Base-by-base conservation (phyloP, 2,797 vertebrate genomes). In the Melanotaenia parkinsoni region DNA sequence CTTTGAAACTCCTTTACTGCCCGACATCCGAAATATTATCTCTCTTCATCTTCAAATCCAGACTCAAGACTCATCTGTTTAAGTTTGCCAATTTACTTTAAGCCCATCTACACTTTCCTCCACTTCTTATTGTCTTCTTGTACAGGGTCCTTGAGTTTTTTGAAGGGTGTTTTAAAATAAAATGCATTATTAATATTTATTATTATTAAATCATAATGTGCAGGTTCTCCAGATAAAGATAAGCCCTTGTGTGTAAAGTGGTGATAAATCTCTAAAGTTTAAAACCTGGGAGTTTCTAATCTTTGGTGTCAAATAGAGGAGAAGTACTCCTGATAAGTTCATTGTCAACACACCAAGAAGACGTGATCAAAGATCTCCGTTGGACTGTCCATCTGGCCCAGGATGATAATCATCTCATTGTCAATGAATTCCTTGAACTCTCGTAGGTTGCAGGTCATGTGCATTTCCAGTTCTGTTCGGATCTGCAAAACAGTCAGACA, bases 371-470 rank as follows among this genome's bases (percentile, higher is more conserved):
- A 99, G 91, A 99, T 99, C 91, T 99, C 95, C 0, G 98, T 98
- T 59, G 98, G 97, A 86, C 97, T 99, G 93, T 99, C 98, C 98
- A 99, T 99, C 88, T 99, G 98, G 47, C 98, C 98, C 63, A 99
- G 94, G 85, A 99, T 99, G 80, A 98, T 93, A 43, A 99, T 99
- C 98, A 99, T 99, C 86, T 99, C 98, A 4, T 98, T 98, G 91
- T 99, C 98, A 6, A 99, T 99, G 90, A 96, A 99, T 78, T 99
- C 98, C 63, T 98, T 99, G 91, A 98, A 99, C 92, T 99, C 97
- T 28, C 97, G 91, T 72, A 99, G 93, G 92, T 99, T 99, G 79
- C 98, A 99, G 3, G 96, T 97, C 98, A 99, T 99, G 89, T 97
- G 96, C 96, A 98, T 98, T 88, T 99, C 98, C 85, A 99, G 93